Conservation (phyloP, 2,888 invertebrate genomes). For the Philhelius pedissequus region DNA sequence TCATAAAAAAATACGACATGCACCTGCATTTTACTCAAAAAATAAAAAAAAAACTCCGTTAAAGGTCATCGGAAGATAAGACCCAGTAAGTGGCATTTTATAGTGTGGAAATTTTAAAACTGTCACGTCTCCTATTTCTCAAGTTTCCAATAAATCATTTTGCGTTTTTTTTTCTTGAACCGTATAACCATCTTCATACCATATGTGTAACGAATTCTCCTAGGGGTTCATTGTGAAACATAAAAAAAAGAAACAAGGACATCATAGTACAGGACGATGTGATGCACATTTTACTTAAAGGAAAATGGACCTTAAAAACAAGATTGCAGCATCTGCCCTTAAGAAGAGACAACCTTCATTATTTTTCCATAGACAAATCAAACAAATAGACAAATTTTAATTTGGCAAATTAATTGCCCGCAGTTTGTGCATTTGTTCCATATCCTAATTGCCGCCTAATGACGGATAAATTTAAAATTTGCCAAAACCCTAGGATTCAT, state of each 20-base stretch:
- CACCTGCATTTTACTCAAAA: neutral
- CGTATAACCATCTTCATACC: neutral
- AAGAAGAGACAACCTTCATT: neutral
- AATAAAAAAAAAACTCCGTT: neutral
- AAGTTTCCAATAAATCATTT: conserved; percentile 26
- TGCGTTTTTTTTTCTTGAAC: neutral
- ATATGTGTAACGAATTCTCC: conserved; percentile 13
- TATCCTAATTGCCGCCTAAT: neutral
- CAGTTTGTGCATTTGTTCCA: neutral
- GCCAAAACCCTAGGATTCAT: conserved; percentile 13
- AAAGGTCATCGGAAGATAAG: neutral
- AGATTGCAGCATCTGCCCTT: neutral
- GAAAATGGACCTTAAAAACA: neutral
- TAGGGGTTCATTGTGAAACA: neutral
- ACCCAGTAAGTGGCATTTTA: conserved; percentile 17
- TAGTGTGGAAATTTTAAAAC: conserved; percentile 16
- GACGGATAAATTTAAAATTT: conserved; percentile 34
- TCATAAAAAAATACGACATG: conserved; percentile 4
- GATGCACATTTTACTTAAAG: neutral
- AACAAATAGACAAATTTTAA: no score
- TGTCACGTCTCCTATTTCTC: conserved; percentile 15
- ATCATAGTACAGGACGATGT: neutral
- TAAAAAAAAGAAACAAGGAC: neutral
- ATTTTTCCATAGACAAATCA: neutral
- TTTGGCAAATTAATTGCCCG: conserved; percentile 47